phyloP scores from a whole-genome alignment of 2,113 vertebrate species.

The Ochotona princeps region DNA sequence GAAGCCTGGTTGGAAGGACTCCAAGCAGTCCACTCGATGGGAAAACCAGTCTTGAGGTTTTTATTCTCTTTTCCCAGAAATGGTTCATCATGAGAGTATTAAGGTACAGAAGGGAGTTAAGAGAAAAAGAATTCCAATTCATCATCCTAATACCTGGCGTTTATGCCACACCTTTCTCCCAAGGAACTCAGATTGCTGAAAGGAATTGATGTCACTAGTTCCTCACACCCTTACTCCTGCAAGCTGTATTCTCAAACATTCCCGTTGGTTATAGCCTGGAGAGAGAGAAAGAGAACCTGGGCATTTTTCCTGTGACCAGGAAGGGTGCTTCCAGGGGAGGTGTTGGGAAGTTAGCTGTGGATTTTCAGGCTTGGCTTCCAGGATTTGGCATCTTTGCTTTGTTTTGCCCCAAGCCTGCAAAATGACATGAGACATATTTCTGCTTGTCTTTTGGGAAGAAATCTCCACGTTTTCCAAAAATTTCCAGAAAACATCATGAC shows the following conservation, averaged over 20 bases:
- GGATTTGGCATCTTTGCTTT: neutral
- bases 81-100: slow-evolving; percentile 38
- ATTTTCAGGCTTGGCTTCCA: neutral
- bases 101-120: slow-evolving; percentile 40
- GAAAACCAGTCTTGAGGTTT: slow-evolving; percentile 16
- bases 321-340: no score
- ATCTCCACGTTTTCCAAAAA: neutral
- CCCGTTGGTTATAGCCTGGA: neutral
- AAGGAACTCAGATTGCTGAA: slow-evolving; percentile 36
- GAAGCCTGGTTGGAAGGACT: slow-evolving; percentile 12
- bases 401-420: neutral
- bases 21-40: neutral
- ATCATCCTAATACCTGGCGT: slow-evolving; percentile 11
- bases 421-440: neutral
- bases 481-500: neutral
- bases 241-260: neutral
- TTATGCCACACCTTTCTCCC: slow-evolving; percentile 53
- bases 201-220: neutral
- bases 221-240: neutral
- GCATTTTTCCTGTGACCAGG: neutral
- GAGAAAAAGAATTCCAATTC: slow-evolving; percentile 50
- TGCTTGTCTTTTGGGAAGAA: neutral
- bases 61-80: slow-evolving; percentile 51
- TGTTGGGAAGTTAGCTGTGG: neutral
- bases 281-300: neutral